Conservation (phyloP, 2,797 vertebrate genomes). For the Erpetoichthys calabaricus region DNA sequence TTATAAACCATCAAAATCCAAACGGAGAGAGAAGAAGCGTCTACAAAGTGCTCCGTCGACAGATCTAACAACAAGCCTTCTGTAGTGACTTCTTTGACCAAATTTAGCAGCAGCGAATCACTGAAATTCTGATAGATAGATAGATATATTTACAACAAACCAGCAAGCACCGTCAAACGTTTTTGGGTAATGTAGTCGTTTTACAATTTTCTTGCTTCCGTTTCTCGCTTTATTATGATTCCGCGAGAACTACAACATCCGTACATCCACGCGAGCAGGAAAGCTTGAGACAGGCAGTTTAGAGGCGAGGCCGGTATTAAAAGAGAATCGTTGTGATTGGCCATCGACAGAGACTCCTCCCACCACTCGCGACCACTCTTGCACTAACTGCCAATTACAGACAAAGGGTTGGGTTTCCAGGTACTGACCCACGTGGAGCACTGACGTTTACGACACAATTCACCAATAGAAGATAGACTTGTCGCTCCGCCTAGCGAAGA, state of each 20-base stretch:
- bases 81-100: slow-evolving; percentile 61
- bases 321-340: slow-evolving; percentile 48
- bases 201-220: slow-evolving; percentile 21
- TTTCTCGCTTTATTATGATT: slow-evolving; percentile 5
- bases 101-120: slow-evolving; percentile 70
- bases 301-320: slow-evolving; percentile 37
- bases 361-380: slow-evolving; percentile 51
- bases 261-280: slow-evolving; percentile 22
- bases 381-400: slow-evolving; percentile 51
- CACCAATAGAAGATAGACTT: slow-evolving; percentile 14
- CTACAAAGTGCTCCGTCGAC: slow-evolving; percentile 19
- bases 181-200: slow-evolving; percentile 64
- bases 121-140: slow-evolving; percentile 76
- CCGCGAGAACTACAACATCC: slow-evolving; percentile 58
- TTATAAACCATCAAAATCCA: slow-evolving; percentile 12
- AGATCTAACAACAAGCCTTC: slow-evolving; percentile 49
- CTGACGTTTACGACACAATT: slow-evolving; percentile 22
- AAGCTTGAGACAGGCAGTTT: slow-evolving; percentile 22
- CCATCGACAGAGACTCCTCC: slow-evolving; percentile 31
- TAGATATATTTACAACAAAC: slow-evolving; percentile 66
- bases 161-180: slow-evolving; percentile 23
- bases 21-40: slow-evolving; percentile 7
- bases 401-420: slow-evolving; percentile 8
- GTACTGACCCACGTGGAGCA: slow-evolving; percentile 64
- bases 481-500: slow-evolving; percentile 35